A percentile compares a stretch with the other conserved stretches of the same genome.
phyloP scores from a whole-genome alignment of 2,888 invertebrate species.

The Xestia rhomboidea region DNA sequence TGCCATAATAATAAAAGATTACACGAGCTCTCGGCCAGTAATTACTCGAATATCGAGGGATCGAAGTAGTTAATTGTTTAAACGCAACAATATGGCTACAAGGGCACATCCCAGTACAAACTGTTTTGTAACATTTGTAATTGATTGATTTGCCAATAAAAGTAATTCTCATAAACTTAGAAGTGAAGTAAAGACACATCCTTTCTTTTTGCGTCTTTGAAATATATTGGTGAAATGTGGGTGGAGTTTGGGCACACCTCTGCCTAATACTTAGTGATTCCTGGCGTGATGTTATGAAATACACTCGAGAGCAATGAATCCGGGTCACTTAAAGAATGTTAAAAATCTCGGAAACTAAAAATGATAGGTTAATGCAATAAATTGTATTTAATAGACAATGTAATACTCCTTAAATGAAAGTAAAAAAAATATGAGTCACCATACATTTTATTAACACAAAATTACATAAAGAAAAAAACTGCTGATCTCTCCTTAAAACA shows the following conservation, averaged over 20 bases:
- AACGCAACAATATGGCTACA: slow-evolving; percentile 30
- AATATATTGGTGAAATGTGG: neutral
- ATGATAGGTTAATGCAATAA: no score
- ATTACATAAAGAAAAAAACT: no score
- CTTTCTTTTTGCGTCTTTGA: slow-evolving; percentile 8
- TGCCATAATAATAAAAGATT: slow-evolving; percentile 23
- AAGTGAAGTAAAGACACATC: neutral
- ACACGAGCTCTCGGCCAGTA: neutral
- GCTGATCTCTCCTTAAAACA: no score
- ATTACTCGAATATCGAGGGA: slow-evolving; percentile 10
- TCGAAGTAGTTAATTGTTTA: slow-evolving; percentile 46
- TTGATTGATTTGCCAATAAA: slow-evolving; percentile 31
- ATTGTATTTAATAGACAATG: no score
- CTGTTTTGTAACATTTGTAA: slow-evolving; percentile 39
- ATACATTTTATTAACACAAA: no score
- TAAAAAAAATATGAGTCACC: no score
- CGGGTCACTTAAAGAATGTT: no score
- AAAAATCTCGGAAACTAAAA: no score
- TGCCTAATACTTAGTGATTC: neutral
- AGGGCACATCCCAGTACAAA: slow-evolving; percentile 11
- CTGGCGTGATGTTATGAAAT: neutral
- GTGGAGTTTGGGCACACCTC: neutral
- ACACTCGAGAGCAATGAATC: no score
- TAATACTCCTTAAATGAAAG: no score
- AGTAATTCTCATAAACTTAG: slow-evolving; percentile 8